phyloP scores from a whole-genome alignment of 2,888 invertebrate genomes.

The Euzophera pinguis region DNA sequence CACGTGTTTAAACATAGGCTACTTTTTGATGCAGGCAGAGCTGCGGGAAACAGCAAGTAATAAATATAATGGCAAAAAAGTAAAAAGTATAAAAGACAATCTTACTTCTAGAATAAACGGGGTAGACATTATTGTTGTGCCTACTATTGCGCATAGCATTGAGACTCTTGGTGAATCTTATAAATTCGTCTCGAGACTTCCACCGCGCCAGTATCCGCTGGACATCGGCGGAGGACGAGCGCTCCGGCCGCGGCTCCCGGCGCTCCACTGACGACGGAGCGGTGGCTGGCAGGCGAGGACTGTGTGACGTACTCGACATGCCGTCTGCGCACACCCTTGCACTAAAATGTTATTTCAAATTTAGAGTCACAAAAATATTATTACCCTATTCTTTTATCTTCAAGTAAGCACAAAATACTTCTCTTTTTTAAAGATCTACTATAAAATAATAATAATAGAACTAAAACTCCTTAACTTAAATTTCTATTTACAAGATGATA shows the following conservation, averaged over 20 bases:
- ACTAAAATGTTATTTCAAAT: background rate
- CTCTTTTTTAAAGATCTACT: too few species aligned
- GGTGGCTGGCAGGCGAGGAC: background rate
- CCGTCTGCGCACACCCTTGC: background rate
- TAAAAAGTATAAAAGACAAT: too few species aligned
- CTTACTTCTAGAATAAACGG: slow-evolving; percentile 4
- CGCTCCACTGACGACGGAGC: background rate
- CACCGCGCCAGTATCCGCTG: slow-evolving; percentile 3
- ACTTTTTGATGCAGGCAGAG: too few species aligned
- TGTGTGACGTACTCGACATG: background rate
- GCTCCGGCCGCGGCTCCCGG: slow-evolving; percentile 3
- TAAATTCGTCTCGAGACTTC: slow-evolving; percentile 1
- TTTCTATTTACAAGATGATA: too few species aligned
- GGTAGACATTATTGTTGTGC: background rate
- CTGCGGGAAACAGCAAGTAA: too few species aligned
- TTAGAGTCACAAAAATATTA: too few species aligned
- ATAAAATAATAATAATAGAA: too few species aligned
- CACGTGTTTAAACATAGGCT: too few species aligned
- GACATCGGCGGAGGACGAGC: background rate
- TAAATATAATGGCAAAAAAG: too few species aligned
- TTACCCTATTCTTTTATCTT: too few species aligned
- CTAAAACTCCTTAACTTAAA: too few species aligned
- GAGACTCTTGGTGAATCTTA: slow-evolving; percentile 1
- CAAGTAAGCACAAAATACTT: too few species aligned
- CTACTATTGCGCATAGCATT: slow-evolving; percentile 1